Conservation (phyloP, 30 jellyfish, hydroid and myxozoan species). For the Aurelia coerulea region DNA sequence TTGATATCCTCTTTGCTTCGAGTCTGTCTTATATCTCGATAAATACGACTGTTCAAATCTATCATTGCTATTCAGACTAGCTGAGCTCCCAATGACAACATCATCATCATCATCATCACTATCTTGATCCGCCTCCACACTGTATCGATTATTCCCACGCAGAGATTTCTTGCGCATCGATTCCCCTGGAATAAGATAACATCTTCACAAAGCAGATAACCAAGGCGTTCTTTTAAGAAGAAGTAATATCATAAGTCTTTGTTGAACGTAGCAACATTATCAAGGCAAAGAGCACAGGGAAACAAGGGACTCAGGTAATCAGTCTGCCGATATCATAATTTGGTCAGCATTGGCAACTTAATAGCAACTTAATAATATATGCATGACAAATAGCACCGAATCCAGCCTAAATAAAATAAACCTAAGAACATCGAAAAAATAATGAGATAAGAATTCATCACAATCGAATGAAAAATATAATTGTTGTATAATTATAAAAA, state of each 20-base stretch:
- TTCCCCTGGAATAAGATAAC: background rate
- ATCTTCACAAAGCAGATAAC: background rate
- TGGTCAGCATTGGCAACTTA: background rate
- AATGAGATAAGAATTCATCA: background rate
- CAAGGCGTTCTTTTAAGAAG: background rate
- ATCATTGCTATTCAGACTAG: constrained; percentile 51
- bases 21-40: constrained; percentile 20
- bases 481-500: too few species aligned
- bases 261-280: too few species aligned
- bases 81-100: constrained; percentile 62
- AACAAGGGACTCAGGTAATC: too few species aligned
- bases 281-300: too few species aligned
- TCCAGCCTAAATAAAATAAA: background rate
- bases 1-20: background rate
- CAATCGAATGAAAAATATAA: background rate
- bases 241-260: background rate
- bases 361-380: background rate
- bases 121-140: constrained; percentile 49
- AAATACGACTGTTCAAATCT: constrained; percentile 55
- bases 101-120: constrained; percentile 75
- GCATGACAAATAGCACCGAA: too few species aligned
- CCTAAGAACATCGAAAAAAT: background rate
- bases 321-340: background rate
- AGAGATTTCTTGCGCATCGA: background rate
- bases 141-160: background rate